phyloP scores from a whole-genome alignment of 2,113 vertebrate species.

The Delphinus delphis region DNA sequence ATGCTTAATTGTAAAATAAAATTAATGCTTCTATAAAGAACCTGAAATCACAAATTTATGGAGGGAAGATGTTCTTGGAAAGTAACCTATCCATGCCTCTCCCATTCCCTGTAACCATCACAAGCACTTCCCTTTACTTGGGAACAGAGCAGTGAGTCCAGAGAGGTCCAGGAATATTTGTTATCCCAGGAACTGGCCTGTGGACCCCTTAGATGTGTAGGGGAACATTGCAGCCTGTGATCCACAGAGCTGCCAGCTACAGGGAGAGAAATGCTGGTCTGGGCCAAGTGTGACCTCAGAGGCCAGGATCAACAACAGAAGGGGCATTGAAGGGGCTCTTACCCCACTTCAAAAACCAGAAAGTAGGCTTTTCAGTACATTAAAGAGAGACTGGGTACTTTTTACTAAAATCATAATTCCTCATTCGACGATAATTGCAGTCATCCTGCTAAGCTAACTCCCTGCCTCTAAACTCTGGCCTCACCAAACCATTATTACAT shows the following conservation, averaged over 20 bases:
- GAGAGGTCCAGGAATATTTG: not conserved
- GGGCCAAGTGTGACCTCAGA: not conserved
- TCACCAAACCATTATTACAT: not conserved
- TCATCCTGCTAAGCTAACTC: not conserved
- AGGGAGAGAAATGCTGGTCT: not conserved
- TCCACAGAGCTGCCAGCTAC: not conserved
- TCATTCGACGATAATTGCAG: not conserved
- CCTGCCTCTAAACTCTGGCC: not conserved
- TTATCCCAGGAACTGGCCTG: not conserved
- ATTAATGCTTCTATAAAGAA: not conserved
- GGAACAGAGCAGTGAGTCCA: not conserved
- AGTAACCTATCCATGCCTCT: not conserved
- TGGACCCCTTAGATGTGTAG: not conserved
- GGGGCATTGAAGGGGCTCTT: not conserved
- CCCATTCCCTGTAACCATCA: not conserved
- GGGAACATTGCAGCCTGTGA: not conserved
- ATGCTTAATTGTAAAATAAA: not conserved
- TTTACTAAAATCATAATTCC: not conserved
- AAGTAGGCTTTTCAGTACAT: not conserved
- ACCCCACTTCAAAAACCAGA: not conserved
- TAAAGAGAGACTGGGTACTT: not conserved
- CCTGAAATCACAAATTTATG: not conserved
- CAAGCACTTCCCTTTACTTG: not conserved
- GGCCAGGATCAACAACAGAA: not conserved
- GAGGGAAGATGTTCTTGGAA: not conserved